Evolutionary conservation across 2,888 invertebrate species (phyloP), one percentile per base, ranked within the genome.

Genomic region (Andrena minutula): DNA sequence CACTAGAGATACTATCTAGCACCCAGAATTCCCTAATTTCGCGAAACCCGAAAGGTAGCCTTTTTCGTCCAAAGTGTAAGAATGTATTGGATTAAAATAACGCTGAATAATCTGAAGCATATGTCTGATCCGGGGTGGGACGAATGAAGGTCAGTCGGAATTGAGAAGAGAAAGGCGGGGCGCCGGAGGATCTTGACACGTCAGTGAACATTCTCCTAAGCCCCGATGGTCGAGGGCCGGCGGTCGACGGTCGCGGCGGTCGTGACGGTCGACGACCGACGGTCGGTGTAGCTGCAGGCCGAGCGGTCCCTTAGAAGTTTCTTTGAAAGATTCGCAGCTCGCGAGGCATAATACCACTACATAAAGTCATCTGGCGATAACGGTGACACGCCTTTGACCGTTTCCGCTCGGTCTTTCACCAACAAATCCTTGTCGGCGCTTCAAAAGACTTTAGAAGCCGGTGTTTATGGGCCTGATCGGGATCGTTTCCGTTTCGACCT

Each of bases 291-390:
- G 86, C 88, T 80, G 81, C 82, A 68, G 82, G 75, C 75, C 80
- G 85, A 86, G 89, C 91, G 90, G 87, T 85, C 87, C 90, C 86
- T 90, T 86, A 89, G 89, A 91, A 89, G 90, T 91, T 89, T 87
- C 90, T 90, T 91, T 90, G 88, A 91, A 89, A 91, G 90, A 91
- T 91, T 89, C 87, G 88, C 91, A 86, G 88, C 89, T 85, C 82
- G 81, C 82, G 71, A 84, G 83, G 84, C 87, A 86, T 88, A 88
- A 86, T 86, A 84, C 82, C 87, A 72, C 79, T 86, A 84, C 86
- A 85, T 88, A 89, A 86, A 88, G 89, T 89, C 89, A 89, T 88
- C 86, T 87, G 83, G 87, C 87, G 89, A 89, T 89, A 89, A 89
- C 89, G 85, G 88, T 88, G 88, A 88, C 88, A 88, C 89, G 87